These are phyloP conservation scores for Drosophila birchii DNA, from an alignment of 2,888 invertebrate species.

Conservation along the genomic window DNA sequence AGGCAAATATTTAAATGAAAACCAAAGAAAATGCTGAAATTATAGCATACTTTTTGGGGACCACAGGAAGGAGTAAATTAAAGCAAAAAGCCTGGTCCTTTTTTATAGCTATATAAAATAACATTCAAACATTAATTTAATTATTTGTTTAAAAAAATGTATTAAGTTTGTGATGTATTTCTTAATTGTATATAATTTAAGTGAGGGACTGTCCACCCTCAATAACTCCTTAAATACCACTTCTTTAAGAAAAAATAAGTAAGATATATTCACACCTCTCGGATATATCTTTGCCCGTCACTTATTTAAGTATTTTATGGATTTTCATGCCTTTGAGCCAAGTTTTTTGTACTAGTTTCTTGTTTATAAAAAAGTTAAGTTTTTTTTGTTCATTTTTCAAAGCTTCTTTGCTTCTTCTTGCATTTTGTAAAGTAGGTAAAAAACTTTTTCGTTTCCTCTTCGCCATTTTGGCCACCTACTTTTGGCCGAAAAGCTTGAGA, in stretches of 20 bases:
- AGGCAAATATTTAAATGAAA: constrained; percentile 35
- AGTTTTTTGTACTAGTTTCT: constrained; percentile 69
- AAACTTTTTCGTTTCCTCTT: constrained; percentile 53
- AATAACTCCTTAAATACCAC: not conserved
- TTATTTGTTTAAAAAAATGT: no score
- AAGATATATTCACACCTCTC: not conserved
- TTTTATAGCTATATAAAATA: rapidly evolving
- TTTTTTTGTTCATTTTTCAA: constrained; percentile 12
- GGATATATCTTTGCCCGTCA: not conserved
- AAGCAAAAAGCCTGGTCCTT: not conserved
- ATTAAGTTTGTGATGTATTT: not conserved
- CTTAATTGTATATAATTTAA: no score
- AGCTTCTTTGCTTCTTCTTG: constrained; percentile 20
- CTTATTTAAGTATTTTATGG: not conserved
- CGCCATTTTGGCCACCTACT: constrained; percentile 41
- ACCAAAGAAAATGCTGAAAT: constrained; percentile 21
- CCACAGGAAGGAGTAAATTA: not conserved
- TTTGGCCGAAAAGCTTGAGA: constrained; percentile 28
- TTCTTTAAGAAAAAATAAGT: not conserved
- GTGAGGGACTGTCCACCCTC: rapidly evolving
- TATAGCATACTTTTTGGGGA: constrained; percentile 29
- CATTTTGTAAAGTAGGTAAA: constrained; percentile 73
- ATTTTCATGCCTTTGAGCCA: constrained; percentile 22
- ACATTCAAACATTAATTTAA: no score
- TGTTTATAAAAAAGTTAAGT: constrained; percentile 33